phyloP scores from a whole-genome alignment of 1,140 invertebrate genomes.

The Stenopsyche tienmushanensis region DNA sequence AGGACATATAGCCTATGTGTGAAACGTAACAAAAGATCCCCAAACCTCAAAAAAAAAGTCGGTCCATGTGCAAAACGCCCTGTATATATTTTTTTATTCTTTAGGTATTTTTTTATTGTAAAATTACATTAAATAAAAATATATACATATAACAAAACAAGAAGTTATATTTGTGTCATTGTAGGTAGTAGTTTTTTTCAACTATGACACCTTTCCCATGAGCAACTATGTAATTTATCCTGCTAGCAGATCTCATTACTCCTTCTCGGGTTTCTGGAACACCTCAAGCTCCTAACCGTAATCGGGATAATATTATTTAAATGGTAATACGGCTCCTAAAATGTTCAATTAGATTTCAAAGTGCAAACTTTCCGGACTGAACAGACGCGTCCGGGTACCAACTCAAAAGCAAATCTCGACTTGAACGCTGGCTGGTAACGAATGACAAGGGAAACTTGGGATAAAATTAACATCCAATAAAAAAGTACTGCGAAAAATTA shows the following conservation, averaged over 20 bases:
- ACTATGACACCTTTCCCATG: conserved; percentile 12
- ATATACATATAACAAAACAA: too few relatives aligned
- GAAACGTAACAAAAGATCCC: too few relatives aligned
- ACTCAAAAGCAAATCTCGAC: not conserved
- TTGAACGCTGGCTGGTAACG: too few relatives aligned
- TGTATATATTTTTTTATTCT: too few relatives aligned
- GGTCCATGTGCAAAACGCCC: too few relatives aligned
- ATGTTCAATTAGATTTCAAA: conserved; percentile 42
- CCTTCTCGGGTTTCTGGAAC: not conserved
- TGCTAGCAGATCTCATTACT: conserved; percentile 9
- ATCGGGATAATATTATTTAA: conserved; percentile 40
- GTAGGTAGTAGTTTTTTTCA: not conserved
- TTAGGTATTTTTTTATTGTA: too few relatives aligned
- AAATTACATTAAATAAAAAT: too few relatives aligned
- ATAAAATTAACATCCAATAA: not conserved
- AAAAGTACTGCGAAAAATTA: too few relatives aligned
- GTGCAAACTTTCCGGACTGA: conserved; percentile 32
- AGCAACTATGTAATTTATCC: conserved; percentile 34
- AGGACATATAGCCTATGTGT: too few relatives aligned
- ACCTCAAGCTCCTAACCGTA: conserved; percentile 11
- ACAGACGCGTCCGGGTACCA: not conserved
- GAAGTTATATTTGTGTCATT: too few relatives aligned
- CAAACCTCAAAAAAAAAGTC: too few relatives aligned
- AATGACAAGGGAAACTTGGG: not conserved
- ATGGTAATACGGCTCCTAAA: conserved; percentile 41